These are phyloP conservation scores for Alethe castanea DNA, from an alignment of 2,113 vertebrate species.

Conservation along the genomic window DNA sequence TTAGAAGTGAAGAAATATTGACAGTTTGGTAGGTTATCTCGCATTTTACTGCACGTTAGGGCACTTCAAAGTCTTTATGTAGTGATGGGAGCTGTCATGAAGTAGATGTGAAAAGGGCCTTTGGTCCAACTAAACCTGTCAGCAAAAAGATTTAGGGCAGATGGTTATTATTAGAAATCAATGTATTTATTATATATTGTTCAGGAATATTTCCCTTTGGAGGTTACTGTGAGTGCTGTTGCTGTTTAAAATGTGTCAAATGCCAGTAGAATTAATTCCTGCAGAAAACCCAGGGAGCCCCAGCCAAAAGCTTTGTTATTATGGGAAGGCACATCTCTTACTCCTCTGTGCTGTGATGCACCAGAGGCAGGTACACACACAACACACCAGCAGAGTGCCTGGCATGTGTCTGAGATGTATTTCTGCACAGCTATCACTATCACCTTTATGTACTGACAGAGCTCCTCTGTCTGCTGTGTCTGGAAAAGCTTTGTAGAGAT, in stretches of 20 bases:
- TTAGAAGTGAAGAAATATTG: constrained; percentile 69
- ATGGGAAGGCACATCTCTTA: not conserved
- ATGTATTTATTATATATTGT: constrained; percentile 69
- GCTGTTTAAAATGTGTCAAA: constrained; percentile 62
- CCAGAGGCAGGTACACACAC: not conserved
- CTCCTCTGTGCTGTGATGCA: not conserved
- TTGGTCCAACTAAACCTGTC: constrained; percentile 68
- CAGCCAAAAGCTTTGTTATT: constrained; percentile 8
- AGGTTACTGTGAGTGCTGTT: constrained; percentile 33
- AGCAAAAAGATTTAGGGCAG: constrained; percentile 60
- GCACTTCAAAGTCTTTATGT: constrained; percentile 71
- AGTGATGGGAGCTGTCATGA: constrained; percentile 64
- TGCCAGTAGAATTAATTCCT: constrained; percentile 50
- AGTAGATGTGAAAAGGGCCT: constrained; percentile 63
- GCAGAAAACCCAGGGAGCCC: constrained; percentile 22
- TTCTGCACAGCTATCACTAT: not conserved
- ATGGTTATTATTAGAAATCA: constrained; percentile 68
- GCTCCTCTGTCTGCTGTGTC: not conserved
- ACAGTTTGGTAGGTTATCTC: constrained; percentile 61
- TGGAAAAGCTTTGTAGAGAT: not conserved
- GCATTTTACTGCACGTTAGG: constrained; percentile 61
- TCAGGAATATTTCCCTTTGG: constrained; percentile 58
- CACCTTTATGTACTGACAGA: not conserved
- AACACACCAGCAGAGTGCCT: not conserved
- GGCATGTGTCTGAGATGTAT: not conserved